A percentile compares a stretch with the other conserved stretches of the same genome.
Evolutionary conservation across 2,113 vertebrate species (phyloP).

Genomic region (Romanogobio albipinnatus): DNA sequence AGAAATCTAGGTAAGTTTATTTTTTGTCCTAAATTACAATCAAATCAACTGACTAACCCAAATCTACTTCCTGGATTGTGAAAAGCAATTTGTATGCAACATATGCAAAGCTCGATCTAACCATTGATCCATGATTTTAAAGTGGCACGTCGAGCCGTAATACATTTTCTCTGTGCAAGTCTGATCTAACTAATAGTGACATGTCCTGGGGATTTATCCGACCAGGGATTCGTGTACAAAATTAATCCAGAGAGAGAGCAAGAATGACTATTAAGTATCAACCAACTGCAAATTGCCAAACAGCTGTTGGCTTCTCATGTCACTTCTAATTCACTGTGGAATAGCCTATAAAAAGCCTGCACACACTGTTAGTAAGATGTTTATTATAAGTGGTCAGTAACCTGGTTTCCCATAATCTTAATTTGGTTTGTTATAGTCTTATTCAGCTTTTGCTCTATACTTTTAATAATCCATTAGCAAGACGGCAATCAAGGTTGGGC

Average conservation of each 20-base stretch:
- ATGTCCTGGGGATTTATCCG: slow-evolving; percentile 56
- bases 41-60: background rate
- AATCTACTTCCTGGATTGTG: background rate
- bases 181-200: slow-evolving; percentile 59
- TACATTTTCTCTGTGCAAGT: slow-evolving; percentile 13
- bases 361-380: slow-evolving; percentile 6
- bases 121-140: slow-evolving; percentile 17
- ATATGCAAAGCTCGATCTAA: background rate
- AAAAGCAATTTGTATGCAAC: slow-evolving; percentile 7
- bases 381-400: background rate
- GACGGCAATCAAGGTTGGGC: too few species aligned
- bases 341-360: background rate
- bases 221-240: slow-evolving; percentile 53
- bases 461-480: background rate
- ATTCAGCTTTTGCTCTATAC: background rate
- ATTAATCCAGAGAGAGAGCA: slow-evolving; percentile 60
- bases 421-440: background rate
- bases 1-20: background rate
- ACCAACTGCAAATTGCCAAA: slow-evolving; percentile 75
- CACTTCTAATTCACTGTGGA: slow-evolving; percentile 75
- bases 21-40: background rate
- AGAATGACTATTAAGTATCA: slow-evolving; percentile 74
- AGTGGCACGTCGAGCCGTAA: slow-evolving; percentile 15
- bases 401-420: background rate
- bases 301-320: slow-evolving; percentile 71